Evolutionary conservation across 2,888 invertebrate species (phyloP).

Genomic region (Diadromus collaris): DNA sequence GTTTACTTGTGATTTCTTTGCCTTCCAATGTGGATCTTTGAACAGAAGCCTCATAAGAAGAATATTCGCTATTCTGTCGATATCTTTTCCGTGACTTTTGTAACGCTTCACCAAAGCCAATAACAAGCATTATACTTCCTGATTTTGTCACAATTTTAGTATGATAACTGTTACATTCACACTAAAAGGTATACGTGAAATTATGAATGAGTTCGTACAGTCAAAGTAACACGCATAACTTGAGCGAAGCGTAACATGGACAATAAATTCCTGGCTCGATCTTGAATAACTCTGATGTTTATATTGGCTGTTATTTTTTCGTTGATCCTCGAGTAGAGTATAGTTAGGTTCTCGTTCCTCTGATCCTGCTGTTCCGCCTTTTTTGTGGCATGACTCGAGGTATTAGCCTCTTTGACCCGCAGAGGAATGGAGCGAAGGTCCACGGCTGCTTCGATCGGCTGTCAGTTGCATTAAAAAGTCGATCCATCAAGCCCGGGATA

Average conservation of each 20-base stretch:
- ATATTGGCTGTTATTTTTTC: slow-evolving; percentile 52
- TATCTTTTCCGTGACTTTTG: not conserved
- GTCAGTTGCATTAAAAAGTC: slow-evolving; percentile 75
- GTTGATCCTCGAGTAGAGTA: slow-evolving; percentile 38
- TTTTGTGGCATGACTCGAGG: slow-evolving; percentile 24
- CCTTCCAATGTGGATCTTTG: not conserved
- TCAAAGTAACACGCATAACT: slow-evolving; percentile 12
- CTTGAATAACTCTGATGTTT: slow-evolving; percentile 37
- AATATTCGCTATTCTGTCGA: not conserved
- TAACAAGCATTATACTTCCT: not conserved
- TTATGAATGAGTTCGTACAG: slow-evolving; percentile 17
- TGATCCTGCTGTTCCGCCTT: slow-evolving; percentile 1
- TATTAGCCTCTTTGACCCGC: slow-evolving; percentile 44
- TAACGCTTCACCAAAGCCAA: not conserved
- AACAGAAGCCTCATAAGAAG: not conserved
- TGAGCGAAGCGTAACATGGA: slow-evolving; percentile 9
- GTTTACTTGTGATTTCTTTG: not conserved
- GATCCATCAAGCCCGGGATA: slow-evolving; percentile 75
- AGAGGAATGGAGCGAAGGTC: slow-evolving; percentile 45
- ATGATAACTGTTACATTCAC: slow-evolving; percentile 9
- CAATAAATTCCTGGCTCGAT: slow-evolving; percentile 34
- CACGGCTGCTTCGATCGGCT: slow-evolving; percentile 66
- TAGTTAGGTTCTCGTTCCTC: slow-evolving; percentile 15
- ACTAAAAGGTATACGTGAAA: not conserved
- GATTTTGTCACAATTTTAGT: not conserved